phyloP scores from a whole-genome alignment of 2,113 vertebrate genomes.

The Perccottus glenii region DNA sequence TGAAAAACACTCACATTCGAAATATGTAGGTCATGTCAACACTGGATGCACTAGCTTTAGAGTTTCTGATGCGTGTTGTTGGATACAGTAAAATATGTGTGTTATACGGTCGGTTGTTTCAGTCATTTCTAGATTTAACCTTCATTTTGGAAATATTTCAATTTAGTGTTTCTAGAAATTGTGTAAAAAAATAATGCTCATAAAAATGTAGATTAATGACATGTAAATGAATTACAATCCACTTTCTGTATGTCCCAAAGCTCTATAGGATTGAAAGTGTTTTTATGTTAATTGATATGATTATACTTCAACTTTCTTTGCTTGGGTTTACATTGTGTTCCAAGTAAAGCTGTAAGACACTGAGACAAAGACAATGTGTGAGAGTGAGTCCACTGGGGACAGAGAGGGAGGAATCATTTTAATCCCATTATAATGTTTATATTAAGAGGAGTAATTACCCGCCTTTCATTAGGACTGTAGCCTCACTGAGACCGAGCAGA shows the following conservation, averaged over 20 bases:
- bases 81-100: not conserved
- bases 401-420: conserved; percentile 29
- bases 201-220: too few species aligned
- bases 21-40: conserved; percentile 1
- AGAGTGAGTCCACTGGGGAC: conserved; percentile 1
- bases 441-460: conserved; percentile 61
- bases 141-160: too few species aligned
- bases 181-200: too few species aligned
- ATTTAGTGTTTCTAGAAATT: too few species aligned
- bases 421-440: conserved; percentile 55
- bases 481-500: not conserved
- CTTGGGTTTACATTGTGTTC: not conserved
- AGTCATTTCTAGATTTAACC: too few species aligned
- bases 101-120: too few species aligned
- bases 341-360: not conserved
- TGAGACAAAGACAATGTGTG: not conserved
- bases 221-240: too few species aligned
- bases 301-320: too few species aligned
- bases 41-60: not conserved
- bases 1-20: not conserved
- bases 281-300: too few species aligned
- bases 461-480: conserved; percentile 27
- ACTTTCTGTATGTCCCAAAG: too few species aligned
- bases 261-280: too few species aligned
- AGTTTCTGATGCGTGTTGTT: not conserved